Percentiles rank a stretch among this genome's conserved stretches.
These are phyloP conservation scores for Danaus melanippus DNA, from an alignment of 1,140 invertebrate species.

Conservation along the genomic window DNA sequence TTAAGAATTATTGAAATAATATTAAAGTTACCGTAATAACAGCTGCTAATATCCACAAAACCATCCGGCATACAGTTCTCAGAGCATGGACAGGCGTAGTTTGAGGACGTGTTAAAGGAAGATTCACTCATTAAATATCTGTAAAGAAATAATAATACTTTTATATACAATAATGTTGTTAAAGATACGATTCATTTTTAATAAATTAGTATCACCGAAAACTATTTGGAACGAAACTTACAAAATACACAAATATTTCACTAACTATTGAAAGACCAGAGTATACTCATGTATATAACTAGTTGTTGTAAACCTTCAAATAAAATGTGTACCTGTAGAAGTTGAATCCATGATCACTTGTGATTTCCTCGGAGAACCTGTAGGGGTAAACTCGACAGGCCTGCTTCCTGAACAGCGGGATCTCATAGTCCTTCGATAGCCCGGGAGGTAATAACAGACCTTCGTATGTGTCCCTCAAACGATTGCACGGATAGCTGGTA, in stretches of 20 bases:
- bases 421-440: constrained; percentile 23
- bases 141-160: constrained; percentile 18
- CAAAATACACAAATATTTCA: constrained; percentile 1
- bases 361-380: constrained; percentile 27
- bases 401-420: constrained; percentile 49
- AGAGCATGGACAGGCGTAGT: constrained; percentile 45
- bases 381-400: constrained; percentile 54
- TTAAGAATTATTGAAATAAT: too few relatives aligned
- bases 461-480: constrained; percentile 47
- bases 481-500: constrained; percentile 49
- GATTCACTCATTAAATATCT: constrained; percentile 37
- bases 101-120: constrained; percentile 42
- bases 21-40: constrained; percentile 74
- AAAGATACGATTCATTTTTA: too few relatives aligned
- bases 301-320: background rate
- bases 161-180: background rate
- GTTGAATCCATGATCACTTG: constrained; percentile 31
- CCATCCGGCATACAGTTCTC: constrained; percentile 75
- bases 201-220: background rate
- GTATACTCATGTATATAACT: too few relatives aligned
- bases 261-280: background rate
- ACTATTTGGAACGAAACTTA: background rate
- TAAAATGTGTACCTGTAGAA: constrained; percentile 32
- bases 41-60: constrained; percentile 79
- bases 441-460: constrained; percentile 46